Evolutionary conservation across 2,113 vertebrate genomes (phyloP), one percentile per base, ranked within the genome.

Genomic region (Nesoenas mayeri): DNA sequence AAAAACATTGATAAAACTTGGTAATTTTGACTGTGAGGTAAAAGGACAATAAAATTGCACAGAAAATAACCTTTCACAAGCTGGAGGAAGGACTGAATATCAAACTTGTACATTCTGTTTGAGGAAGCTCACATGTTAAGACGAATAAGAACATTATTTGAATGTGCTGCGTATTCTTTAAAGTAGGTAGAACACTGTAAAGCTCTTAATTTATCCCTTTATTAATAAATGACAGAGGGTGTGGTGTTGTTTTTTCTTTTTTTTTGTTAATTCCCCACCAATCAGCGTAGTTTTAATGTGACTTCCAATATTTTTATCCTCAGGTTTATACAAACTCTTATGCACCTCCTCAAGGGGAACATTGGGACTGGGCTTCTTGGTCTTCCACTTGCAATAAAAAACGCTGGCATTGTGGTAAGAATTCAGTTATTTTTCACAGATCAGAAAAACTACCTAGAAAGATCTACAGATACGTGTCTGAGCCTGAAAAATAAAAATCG

Each of bases 331-430:
- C 98, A 99, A 86, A 98, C 99, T 19, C 97, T 99, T 79, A 98
- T 98, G 9, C 98, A 99, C 77, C 98, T 99, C 38, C 97, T 99
- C 71, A 99, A 99, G 89, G 98, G 98, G 78, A 99, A 99, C 94
- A 99, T 99, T 18, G 98, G 98, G 47, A 99, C 98, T 24, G 98
- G 98, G 7, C 98, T 99, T 67, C 98, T 99, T 47, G 98, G 98
- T 47, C 98, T 99, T 85, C 99, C 99, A 1, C 96, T 99, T 91
- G 99, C 98, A 70, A 97, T 99, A 82, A 99, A 98, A 97, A 99
- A 99, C 8, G 98, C 99, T 79, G 99, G 99, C 61, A 97, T 99
- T 91, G 95, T 98, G 97, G 98, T 99, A 98, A 98, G 98, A 93
- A n/a, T 67, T 78, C n/a, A 56, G 0, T 51, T 73, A 29, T 74